Evolutionary conservation across 2,113 vertebrate genomes (phyloP).

Genomic region (Rhinoderma darwinii): DNA sequence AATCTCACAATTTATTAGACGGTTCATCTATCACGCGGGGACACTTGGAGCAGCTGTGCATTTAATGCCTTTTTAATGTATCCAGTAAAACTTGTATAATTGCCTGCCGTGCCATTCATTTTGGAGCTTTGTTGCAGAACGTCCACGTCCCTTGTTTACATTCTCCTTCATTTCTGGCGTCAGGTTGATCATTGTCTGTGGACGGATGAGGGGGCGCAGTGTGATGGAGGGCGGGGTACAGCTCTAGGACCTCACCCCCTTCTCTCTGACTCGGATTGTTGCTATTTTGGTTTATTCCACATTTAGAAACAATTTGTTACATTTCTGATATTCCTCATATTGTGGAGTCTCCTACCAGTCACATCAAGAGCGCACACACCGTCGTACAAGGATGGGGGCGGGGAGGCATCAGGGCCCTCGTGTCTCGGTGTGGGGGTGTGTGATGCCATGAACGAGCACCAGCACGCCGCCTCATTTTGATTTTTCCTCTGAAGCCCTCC

Average conservation of each 20-base stretch:
- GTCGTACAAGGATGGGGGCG: no score
- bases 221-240: not conserved
- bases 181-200: conserved; percentile 75
- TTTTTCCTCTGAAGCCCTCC: no score
- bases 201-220: conserved; percentile 69
- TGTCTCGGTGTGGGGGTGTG: no score
- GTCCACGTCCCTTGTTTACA: conserved; percentile 82
- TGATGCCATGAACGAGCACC: no score
- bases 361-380: no score
- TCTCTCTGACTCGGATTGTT: no score
- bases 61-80: conserved; percentile 87
- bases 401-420: no score
- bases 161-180: conserved; percentile 81
- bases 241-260: not conserved
- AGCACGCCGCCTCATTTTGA: no score
- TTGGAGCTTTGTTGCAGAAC: conserved; percentile 85
- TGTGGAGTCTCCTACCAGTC: no score
- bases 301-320: no score
- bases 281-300: no score
- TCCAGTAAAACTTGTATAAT: conserved; percentile 86
- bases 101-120: conserved; percentile 84
- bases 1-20: conserved; percentile 89
- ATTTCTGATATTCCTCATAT: no score
- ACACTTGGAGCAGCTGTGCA: conserved; percentile 83
- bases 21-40: conserved; percentile 89